Base-by-base conservation (phyloP, 2,888 invertebrate genomes). In the Brachylomia viminalis region DNA sequence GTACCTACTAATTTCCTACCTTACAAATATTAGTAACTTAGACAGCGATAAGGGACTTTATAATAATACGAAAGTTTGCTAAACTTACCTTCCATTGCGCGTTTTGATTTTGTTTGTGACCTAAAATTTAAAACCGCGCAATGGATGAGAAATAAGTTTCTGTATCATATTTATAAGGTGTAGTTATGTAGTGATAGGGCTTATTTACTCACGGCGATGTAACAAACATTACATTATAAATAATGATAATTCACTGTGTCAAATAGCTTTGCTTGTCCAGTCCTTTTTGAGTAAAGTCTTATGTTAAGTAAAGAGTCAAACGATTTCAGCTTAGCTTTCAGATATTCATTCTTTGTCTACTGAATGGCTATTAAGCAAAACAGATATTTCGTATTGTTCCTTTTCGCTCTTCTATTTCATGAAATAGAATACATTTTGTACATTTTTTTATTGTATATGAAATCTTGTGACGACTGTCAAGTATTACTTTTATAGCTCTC, bases 401-500 rank as follows among this genome's bases (percentile, higher is more conserved):
- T 67, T 72, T 58, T 56, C 65, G 59, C 67, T 42, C 54, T 64
- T 68, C 80, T 58, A 23, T 64, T n/a, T 79, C 38, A 27, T 69
- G 38, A 33, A 56, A 69, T 61, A 56, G 30, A 75, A 49, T 52
- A 76, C 67, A 73, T 72, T 73, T 72, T 77, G 64, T 80, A 69
- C 10, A 17, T 56, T 66, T 15, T 80, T 27, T 54, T 23, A 54
- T n/a, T 52, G 30, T 64, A 8, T 70, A 67, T n/a, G 54, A 30
- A 42, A n/a, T 45, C 27, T 61, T 83, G 17, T 86, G 84, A 75
- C 78, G 84, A 75, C 78, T 89, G 89, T 91, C 88, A 89, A 89
- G 88, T 91, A 87, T 89, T 88, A 87, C 17, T 82, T 86, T 77
- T 69, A 79, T 72, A 78, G 90, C 91, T 91, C 91, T 91, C 89